Evolutionary conservation across 2,888 invertebrate genomes (phyloP), one percentile per base, ranked within the genome.

Genomic region (Sinelater perroti): DNA sequence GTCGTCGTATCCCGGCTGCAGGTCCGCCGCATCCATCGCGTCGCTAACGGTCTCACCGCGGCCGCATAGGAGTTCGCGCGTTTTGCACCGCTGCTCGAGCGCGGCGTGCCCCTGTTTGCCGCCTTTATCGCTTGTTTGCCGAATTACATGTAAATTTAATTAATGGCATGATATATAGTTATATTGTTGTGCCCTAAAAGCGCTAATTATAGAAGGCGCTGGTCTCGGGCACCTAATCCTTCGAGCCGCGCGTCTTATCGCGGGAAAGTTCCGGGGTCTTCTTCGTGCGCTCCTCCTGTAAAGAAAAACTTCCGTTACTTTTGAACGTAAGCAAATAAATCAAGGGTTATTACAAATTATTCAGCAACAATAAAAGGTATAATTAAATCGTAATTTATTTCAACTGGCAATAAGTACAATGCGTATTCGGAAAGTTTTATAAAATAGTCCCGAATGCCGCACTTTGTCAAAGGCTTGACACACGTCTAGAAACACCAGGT

Each of bases 101-200:
- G 40, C 52, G 16, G 26, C 28, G 33, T 38, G 11, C 31, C 40
- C 46, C 45, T 52, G 21, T 58, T 58, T 53, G 47, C 51, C 18
- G 50, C 44, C 44, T 58, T 58, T 58, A 58, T 58, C 58, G 26
- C 21, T 21, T 58, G 42, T 58, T 58, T 53, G 49, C 47, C 44
- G 28, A 53, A 53, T 53, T 58, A 36, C 52, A 57, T 46, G 57
- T 57, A 57, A 45, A 51, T 53, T 46, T 58, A 58, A 53, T 53
- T 53, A 53, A 33, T 52, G 24, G 20, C 21, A 13, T 42, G 47
- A 47, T 53, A 53, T 47, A 46, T 46, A 33, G 35, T 40, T 53
- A 53, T 53, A 53, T 42, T 52, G 53, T 58, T 47, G 33, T 16
- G 58, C 45, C 51, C 53, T 53, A 44, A 42, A 59, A 59, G 14